Evolutionary conservation across 2,113 vertebrate species (phyloP).

Genomic region (Podocnemis expansa): DNA sequence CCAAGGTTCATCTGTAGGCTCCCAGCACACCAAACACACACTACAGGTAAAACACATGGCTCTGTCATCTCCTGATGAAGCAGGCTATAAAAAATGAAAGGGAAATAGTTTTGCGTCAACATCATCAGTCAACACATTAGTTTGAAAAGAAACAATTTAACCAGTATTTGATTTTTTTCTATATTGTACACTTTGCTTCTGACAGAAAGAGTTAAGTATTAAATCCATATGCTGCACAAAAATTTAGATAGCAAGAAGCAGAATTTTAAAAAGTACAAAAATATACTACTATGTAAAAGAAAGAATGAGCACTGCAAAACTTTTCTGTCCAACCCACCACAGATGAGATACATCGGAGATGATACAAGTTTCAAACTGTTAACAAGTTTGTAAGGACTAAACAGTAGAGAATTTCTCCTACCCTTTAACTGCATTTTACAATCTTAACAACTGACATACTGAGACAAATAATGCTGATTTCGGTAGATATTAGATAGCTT

Average conservation of each 20-base stretch:
- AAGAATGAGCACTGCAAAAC: background rate
- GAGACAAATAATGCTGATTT: background rate
- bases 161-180: background rate
- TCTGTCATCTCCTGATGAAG: constrained; percentile 96
- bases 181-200: background rate
- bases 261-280: background rate
- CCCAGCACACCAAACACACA: constrained; percentile 98
- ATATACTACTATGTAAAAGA: background rate
- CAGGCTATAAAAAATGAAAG: constrained; percentile 81
- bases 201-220: background rate
- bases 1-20: constrained; percentile 99
- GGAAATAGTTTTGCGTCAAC: background rate
- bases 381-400: background rate
- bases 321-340: background rate
- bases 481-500: background rate
- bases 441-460: background rate
- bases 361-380: background rate
- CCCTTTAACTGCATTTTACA: background rate
- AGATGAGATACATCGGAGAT: background rate
- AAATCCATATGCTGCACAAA: background rate
- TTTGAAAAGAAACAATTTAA: background rate
- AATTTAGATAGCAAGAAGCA: background rate
- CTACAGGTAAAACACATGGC: constrained; percentile 99
- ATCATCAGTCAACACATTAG: background rate
- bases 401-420: background rate